phyloP scores from a whole-genome alignment of 2,113 vertebrate species.

The Sigmodon hispidus region DNA sequence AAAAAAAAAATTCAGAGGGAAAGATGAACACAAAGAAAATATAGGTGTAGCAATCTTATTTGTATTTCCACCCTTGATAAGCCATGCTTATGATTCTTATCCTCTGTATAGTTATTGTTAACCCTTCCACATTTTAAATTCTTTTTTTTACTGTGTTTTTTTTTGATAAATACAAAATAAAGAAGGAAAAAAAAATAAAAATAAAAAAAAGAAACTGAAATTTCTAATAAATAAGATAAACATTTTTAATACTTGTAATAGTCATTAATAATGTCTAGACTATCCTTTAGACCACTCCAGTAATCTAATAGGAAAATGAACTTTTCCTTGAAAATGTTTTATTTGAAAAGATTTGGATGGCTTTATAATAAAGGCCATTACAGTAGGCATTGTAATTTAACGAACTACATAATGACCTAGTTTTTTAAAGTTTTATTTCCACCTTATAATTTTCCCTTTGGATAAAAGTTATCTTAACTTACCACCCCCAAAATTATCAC shows the following conservation, averaged over 20 bases:
- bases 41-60: no score
- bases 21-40: no score
- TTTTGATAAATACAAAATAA: no score
- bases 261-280: not conserved
- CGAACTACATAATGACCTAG: slow-evolving; percentile 21
- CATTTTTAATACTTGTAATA: not conserved
- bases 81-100: no score
- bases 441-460: slow-evolving; percentile 1
- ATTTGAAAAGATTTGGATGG: not conserved
- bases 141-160: no score
- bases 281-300: not conserved
- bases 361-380: not conserved
- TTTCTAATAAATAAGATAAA: not conserved
- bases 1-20: no score
- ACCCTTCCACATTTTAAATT: no score
- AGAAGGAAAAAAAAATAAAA: no score
- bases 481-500: slow-evolving; percentile 12
- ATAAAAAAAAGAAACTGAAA: no score
- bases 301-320: not conserved
- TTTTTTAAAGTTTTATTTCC: slow-evolving; percentile 33
- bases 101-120: no score
- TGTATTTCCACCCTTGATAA: no score
- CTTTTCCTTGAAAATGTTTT: slow-evolving; percentile 24
- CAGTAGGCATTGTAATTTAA: not conserved
- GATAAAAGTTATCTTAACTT: slow-evolving; percentile 23